Conservation (phyloP, 2,113 vertebrate genomes). For the Trichomycterus rosablanca region DNA sequence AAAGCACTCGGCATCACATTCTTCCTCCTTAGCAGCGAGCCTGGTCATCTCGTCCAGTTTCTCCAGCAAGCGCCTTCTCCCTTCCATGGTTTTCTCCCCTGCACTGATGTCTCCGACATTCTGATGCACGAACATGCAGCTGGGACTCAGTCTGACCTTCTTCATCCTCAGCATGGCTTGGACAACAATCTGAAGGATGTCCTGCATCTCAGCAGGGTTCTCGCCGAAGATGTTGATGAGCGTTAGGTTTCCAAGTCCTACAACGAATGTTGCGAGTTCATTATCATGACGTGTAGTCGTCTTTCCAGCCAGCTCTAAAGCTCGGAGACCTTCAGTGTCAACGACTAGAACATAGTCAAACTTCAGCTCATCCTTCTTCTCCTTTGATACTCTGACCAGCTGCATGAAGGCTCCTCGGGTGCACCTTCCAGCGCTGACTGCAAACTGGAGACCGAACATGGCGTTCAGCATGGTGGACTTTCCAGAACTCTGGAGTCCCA, state of each 20-base stretch:
- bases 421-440: slow-evolving; percentile 66
- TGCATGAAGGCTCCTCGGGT: slow-evolving; percentile 72
- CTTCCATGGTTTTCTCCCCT: slow-evolving; percentile 57
- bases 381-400: slow-evolving; percentile 52
- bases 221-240: slow-evolving; percentile 65
- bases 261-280: slow-evolving; percentile 64
- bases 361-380: slow-evolving; percentile 31
- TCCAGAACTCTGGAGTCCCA: slow-evolving; percentile 71
- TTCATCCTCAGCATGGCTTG: slow-evolving; percentile 69
- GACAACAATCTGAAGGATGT: slow-evolving; percentile 59
- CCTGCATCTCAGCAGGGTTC: slow-evolving; percentile 64
- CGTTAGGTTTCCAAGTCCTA: slow-evolving; percentile 60
- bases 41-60: slow-evolving; percentile 60
- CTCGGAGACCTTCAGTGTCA: slow-evolving; percentile 62
- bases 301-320: slow-evolving; percentile 48
- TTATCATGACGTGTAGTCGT: slow-evolving; percentile 53
- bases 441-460: slow-evolving; percentile 70
- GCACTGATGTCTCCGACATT: slow-evolving; percentile 58
- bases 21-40: slow-evolving; percentile 56
- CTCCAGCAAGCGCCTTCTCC: slow-evolving; percentile 49
- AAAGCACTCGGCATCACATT: slow-evolving; percentile 47
- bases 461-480: slow-evolving; percentile 71
- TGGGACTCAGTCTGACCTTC: slow-evolving; percentile 54
- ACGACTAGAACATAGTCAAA: slow-evolving; percentile 58
- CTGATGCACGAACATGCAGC: slow-evolving; percentile 66